phyloP scores from a whole-genome alignment of 1,140 invertebrate genomes.

The Pseudomyrmex cubaensis region DNA sequence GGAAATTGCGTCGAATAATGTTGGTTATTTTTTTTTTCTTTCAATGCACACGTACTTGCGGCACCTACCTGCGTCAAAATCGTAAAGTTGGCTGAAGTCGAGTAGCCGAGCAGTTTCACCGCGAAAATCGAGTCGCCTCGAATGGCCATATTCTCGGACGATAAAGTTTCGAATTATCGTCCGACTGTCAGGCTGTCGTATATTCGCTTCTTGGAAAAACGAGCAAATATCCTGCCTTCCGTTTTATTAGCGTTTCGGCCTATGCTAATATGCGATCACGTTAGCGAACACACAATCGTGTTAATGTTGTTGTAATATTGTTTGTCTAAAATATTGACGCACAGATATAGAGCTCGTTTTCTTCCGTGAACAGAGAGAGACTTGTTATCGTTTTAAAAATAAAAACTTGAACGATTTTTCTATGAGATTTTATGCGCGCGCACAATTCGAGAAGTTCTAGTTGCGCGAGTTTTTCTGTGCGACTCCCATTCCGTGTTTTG shows the following conservation, averaged over 20 bases:
- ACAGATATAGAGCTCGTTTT: not conserved
- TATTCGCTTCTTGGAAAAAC: slow-evolving; percentile 32
- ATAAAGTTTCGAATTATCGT: slow-evolving; percentile 43
- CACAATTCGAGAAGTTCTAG: slow-evolving; percentile 48
- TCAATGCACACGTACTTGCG: not conserved
- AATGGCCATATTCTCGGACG: slow-evolving; percentile 41
- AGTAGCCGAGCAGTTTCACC: slow-evolving; percentile 45
- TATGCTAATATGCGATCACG: not conserved
- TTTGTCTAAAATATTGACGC: not conserved
- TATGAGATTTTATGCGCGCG: slow-evolving; percentile 11
- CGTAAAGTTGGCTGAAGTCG: slow-evolving; percentile 49
- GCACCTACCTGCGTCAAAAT: slow-evolving; percentile 29
- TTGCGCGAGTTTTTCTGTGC: slow-evolving; percentile 56
- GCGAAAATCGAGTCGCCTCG: slow-evolving; percentile 38
- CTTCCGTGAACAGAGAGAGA: no score
- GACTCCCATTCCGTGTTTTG: slow-evolving; percentile 56
- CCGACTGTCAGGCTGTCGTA: not conserved
- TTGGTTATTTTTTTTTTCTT: slow-evolving; percentile 12
- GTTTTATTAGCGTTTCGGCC: slow-evolving; percentile 19
- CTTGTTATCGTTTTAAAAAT: no score
- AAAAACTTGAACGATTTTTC: no score
- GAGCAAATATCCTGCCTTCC: not conserved
- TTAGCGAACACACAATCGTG: not conserved
- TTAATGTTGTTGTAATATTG: not conserved
- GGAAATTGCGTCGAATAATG: not conserved